Base-by-base conservation (phyloP, 2,797 vertebrate species). In the Neostethus bicornis region DNA sequence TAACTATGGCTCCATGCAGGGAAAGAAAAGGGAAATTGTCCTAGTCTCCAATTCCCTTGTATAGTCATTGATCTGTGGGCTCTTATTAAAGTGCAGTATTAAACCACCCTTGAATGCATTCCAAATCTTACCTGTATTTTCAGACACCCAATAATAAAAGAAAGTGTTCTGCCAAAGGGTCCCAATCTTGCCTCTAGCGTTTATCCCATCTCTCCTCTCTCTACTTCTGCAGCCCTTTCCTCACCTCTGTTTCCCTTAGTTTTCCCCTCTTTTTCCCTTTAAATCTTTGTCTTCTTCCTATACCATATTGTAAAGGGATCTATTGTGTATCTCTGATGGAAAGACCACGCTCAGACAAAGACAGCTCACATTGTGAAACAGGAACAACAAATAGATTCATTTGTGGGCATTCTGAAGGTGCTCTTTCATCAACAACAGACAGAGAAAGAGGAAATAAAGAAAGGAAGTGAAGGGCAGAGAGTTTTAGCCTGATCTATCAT, bases 311-410 rank as follows among this genome's bases (percentile, higher is more conserved):
- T 82, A 62, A 81, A 67, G 51, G 57, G 70, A 49, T 73, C 87
- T 70, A 90, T 90, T 91, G 89, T 90, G 60, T 44, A 14, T 34
- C 37, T 34, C 66, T 86, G 86, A 87, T 85, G 77, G 83, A 90
- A 85, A 79, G 65, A 79, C 66, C 73, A 80, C 76, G 80, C 84
- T 79, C 80, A 83, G 55, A 89, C 87, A 90, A 88, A 87, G 79
- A 57, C 51, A 11, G 46, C 68, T 72, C 54, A 61, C 77, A 55
- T 50, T 61, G 73, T 74, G 80, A 58, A 80, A 73, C 77, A 69
- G 83, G 64, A 63, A 85, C 86, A 90, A 85, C 84, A 88, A 85
- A 91, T 83, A 53, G 74, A 61, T 75, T 62, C 77, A 73, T 86
- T 86, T 88, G 85, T 85, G 62, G 23, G 32, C 42, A 12, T 26